Conservation (phyloP, 23 tunicate species). For the Ascidia mentula region DNA sequence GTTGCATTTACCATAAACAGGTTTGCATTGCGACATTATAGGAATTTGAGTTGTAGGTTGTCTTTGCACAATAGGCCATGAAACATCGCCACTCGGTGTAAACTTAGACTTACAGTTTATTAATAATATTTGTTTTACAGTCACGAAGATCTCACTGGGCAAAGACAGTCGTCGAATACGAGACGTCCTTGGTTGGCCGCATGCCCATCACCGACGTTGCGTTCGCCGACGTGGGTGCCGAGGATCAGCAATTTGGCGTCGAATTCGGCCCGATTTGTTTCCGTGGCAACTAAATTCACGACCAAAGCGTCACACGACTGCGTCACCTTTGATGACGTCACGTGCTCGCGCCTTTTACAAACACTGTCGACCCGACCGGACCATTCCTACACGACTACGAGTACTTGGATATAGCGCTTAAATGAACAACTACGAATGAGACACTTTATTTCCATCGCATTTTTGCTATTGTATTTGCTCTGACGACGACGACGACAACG, state of each 20-base stretch:
- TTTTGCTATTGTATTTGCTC: not conserved
- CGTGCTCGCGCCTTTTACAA: too few species aligned
- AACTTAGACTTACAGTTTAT: too few species aligned
- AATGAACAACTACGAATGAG: not conserved
- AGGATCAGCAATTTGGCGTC: conserved; percentile 77
- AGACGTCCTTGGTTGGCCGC: conserved; percentile 66
- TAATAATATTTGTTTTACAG: too few species aligned
- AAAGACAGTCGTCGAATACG: conserved; percentile 66
- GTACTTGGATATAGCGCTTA: not conserved
- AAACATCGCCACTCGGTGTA: too few species aligned
- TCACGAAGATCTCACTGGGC: conserved; percentile 41
- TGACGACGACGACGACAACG: conserved; percentile 4
- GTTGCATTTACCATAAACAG: too few species aligned
- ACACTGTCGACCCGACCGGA: not conserved
- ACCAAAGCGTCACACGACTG: not conserved
- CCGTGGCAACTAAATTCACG: not conserved
- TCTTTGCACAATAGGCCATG: too few species aligned
- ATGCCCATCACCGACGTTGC: conserved; percentile 93
- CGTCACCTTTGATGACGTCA: conserved; percentile 4
- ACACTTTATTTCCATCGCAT: not conserved
- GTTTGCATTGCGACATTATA: too few species aligned
- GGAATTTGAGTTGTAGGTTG: too few species aligned
- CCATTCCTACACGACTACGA: conserved; percentile 5
- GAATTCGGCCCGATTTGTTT: conserved; percentile 96
- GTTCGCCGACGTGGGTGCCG: conserved; percentile 47